Evolutionary conservation across 2,113 vertebrate species (phyloP).

Genomic region (Tragelaphus imberbis): DNA sequence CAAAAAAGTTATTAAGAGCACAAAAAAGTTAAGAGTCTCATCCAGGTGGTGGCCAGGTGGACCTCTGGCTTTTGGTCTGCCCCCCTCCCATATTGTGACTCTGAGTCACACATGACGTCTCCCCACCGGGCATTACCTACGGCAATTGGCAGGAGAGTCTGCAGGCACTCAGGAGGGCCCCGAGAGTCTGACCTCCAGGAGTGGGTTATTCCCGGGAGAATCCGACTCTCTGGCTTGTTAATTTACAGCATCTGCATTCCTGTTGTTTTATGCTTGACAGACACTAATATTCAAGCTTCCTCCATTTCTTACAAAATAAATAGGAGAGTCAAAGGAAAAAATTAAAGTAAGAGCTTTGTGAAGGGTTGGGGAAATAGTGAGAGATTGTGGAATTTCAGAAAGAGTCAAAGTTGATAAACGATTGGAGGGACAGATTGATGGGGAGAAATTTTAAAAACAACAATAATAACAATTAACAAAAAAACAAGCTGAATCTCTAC

Average conservation of each 20-base stretch:
- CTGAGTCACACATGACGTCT: background rate
- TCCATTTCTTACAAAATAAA: background rate
- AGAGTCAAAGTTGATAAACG: background rate
- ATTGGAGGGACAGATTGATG: background rate
- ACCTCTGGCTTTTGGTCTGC: background rate
- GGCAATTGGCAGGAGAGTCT: background rate
- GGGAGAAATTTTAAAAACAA: background rate
- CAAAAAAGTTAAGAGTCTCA: background rate
- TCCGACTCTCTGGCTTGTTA: background rate
- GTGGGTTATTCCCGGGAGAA: background rate
- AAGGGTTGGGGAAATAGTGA: background rate
- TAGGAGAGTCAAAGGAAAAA: background rate
- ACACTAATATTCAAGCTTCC: background rate
- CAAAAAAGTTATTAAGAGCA: background rate
- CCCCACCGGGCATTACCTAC: accelerated
- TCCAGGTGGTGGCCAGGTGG: background rate
- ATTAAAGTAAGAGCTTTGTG: background rate
- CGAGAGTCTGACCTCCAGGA: background rate
- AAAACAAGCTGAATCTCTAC: background rate
- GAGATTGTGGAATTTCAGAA: background rate
- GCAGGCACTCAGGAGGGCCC: too few species aligned
- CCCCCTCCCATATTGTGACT: background rate
- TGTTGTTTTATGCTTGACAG: background rate
- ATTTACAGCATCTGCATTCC: background rate
- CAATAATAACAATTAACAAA: background rate